A percentile compares a stretch with the other conserved stretches of the same genome.
Evolutionary conservation across 2,797 vertebrate species (phyloP).

Genomic region (Melanotaenia boesemani): DNA sequence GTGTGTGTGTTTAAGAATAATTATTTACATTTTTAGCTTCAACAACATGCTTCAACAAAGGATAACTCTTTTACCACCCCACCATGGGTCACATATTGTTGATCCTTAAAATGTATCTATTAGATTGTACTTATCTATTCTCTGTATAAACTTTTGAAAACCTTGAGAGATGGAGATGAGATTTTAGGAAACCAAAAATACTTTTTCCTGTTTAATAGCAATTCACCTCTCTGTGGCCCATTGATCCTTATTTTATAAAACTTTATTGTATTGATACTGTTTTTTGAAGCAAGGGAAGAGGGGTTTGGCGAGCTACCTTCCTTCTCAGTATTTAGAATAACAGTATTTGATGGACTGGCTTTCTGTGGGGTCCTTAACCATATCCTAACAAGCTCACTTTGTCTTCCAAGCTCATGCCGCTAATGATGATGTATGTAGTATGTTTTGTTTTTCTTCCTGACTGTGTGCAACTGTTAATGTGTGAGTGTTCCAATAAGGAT

Average conservation of each 20-base stretch:
- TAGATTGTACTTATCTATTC: conserved; percentile 83
- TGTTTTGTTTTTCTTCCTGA: conserved; percentile 67
- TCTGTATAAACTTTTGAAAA: conserved; percentile 80
- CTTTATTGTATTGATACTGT: conserved; percentile 66
- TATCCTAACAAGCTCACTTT: conserved; percentile 83
- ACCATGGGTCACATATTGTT: conserved; percentile 84
- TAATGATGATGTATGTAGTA: conserved; percentile 52
- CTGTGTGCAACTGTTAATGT: conserved; percentile 67
- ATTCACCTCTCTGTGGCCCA: conserved; percentile 60
- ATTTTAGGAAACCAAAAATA: conserved; percentile 83
- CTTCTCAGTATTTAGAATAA: conserved; percentile 58
- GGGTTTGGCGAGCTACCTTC: conserved; percentile 57
- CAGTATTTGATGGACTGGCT: conserved; percentile 60
- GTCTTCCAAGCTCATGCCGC: conserved; percentile 85
- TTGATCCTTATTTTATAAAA: conserved; percentile 73
- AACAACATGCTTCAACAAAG: conserved; percentile 64
- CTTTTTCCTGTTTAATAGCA: conserved; percentile 69
- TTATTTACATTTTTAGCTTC: conserved; percentile 74
- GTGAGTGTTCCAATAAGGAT: conserved; percentile 50
- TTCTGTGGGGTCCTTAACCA: conserved; percentile 69
- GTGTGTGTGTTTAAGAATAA: conserved; percentile 70
- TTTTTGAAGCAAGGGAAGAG: conserved; percentile 62
- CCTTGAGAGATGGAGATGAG: conserved; percentile 69
- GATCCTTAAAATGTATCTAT: conserved; percentile 78
- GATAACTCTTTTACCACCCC: conserved; percentile 70